These are phyloP conservation scores for Drosophila anomelani DNA, from an alignment of 2,888 invertebrate species.

Conservation along the genomic window DNA sequence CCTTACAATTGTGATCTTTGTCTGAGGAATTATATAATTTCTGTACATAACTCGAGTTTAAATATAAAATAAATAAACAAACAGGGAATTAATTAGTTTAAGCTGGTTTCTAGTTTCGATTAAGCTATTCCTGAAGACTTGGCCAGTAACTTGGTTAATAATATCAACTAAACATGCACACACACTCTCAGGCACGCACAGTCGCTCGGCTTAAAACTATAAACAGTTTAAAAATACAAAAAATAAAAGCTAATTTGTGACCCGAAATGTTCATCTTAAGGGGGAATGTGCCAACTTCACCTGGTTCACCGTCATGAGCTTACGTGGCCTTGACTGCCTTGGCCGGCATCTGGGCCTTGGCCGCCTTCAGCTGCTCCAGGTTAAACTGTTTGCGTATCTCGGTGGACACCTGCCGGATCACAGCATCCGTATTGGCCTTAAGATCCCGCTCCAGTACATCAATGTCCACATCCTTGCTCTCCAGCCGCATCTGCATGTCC, in stretches of 20 bases:
- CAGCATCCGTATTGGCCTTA: slow-evolving; percentile 80
- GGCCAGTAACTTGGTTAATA: slow-evolving; percentile 12
- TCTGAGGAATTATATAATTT: background rate
- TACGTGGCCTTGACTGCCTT: slow-evolving; percentile 58
- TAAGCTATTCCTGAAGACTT: slow-evolving; percentile 35
- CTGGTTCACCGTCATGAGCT: slow-evolving; percentile 9
- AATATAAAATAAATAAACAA: background rate
- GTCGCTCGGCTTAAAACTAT: slow-evolving; percentile 9
- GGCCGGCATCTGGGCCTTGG: slow-evolving; percentile 70
- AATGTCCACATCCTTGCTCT: slow-evolving; percentile 83
- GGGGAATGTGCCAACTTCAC: slow-evolving; percentile 53
- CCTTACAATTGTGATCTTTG: background rate
- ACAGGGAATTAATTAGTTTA: background rate
- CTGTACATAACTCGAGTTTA: no score
- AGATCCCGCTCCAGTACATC: slow-evolving; percentile 83
- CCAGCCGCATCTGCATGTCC: slow-evolving; percentile 84
- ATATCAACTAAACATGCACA: background rate
- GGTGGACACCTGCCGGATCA: slow-evolving; percentile 79
- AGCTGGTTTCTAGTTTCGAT: no score
- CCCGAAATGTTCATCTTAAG: slow-evolving; percentile 9
- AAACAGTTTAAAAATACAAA: slow-evolving; percentile 18
- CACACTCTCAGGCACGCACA: slow-evolving; percentile 1
- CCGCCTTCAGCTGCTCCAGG: slow-evolving; percentile 74
- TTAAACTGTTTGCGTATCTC: slow-evolving; percentile 81
- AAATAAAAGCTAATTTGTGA: slow-evolving; percentile 41